phyloP scores from a whole-genome alignment of 2,113 vertebrate species.

The Chaetorhynchus papuensis region DNA sequence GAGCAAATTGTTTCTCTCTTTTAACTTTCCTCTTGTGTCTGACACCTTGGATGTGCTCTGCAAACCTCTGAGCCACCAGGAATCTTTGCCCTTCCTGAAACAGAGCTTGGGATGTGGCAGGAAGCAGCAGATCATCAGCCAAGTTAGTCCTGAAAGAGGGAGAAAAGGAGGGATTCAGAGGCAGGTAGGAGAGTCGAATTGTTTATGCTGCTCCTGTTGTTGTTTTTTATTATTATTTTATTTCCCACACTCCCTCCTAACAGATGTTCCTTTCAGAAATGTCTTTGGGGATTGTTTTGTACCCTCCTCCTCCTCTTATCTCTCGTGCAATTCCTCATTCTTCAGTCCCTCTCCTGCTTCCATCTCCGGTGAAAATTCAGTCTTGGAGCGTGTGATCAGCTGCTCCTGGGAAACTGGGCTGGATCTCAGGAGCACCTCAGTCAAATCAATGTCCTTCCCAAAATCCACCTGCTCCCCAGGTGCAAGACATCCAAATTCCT shows the following conservation, averaged over 20 bases:
- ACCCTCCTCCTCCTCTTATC: not conserved
- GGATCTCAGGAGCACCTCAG: not conserved
- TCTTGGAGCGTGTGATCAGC: not conserved
- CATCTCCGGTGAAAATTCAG: not conserved
- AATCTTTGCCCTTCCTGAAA: not conserved
- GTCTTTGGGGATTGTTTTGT: not conserved
- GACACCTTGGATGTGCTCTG: not conserved
- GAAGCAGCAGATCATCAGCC: not conserved
- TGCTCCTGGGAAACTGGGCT: not conserved
- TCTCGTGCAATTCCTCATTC: not conserved
- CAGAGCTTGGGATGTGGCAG: not conserved
- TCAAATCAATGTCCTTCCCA: not conserved
- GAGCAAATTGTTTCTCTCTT: not conserved
- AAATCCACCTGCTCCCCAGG: not conserved
- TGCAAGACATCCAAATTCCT: not conserved
- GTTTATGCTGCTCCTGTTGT: not conserved
- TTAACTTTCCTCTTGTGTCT: not conserved
- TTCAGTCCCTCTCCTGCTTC: not conserved
- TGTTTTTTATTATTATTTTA: not conserved
- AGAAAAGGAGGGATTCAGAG: not conserved
- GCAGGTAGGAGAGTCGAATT: rapidly evolving
- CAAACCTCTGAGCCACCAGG: not conserved
- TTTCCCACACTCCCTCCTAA: not conserved
- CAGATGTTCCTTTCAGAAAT: not conserved
- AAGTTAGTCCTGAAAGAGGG: not conserved